phyloP scores from a whole-genome alignment of 2,113 vertebrate genomes.

The Rhagologus leucostigma region DNA sequence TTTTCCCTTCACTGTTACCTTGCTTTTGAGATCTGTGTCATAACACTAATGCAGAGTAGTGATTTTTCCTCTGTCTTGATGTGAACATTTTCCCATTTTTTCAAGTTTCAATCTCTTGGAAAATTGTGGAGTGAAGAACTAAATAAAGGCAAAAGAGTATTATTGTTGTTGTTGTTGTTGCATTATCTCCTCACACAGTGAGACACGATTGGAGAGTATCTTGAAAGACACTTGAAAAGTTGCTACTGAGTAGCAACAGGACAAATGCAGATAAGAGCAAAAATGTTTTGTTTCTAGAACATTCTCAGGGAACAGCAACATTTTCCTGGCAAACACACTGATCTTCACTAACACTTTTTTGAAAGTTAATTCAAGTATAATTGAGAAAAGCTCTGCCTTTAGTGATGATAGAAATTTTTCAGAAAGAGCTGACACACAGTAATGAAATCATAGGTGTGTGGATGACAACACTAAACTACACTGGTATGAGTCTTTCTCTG shows the following conservation, averaged over 20 bases:
- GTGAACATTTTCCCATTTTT: background rate
- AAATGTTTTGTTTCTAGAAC: background rate
- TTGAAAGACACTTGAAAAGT: background rate
- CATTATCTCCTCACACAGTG: background rate
- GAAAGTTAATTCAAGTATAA: background rate
- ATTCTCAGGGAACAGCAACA: background rate
- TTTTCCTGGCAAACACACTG: background rate
- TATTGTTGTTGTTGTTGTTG: background rate
- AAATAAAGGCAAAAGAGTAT: background rate
- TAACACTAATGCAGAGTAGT: background rate
- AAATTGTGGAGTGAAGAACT: background rate
- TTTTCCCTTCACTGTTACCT: background rate
- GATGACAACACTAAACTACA: background rate
- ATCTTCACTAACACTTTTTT: background rate
- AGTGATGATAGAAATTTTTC: background rate
- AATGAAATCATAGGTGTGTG: background rate
- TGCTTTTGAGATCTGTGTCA: background rate
- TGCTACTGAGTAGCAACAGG: background rate
- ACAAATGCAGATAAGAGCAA: background rate
- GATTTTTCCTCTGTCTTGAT: background rate
- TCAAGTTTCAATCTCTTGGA: background rate
- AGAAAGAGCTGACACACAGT: background rate
- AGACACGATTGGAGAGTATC: background rate
- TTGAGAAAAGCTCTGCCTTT: background rate
- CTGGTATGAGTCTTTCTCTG: background rate